A percentile compares a stretch with the other conserved stretches of the same genome.
phyloP scores from a whole-genome alignment of 1,140 invertebrate species.

The Venturia canescens region DNA sequence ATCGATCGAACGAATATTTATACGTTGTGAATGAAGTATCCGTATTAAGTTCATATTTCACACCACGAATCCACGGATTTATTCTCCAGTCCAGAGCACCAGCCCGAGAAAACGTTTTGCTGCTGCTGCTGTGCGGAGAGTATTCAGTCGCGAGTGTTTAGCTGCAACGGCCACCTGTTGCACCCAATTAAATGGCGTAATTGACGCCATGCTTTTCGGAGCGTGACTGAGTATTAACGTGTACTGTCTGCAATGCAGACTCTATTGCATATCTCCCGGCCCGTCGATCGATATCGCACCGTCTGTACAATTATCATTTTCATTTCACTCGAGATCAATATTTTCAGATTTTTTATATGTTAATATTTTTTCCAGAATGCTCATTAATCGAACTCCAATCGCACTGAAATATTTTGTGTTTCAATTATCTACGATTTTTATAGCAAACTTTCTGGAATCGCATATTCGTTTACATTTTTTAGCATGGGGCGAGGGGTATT shows the following conservation, averaged over 20 bases:
- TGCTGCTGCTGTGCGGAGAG: slow-evolving; percentile 30
- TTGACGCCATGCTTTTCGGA: slow-evolving; percentile 62
- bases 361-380: background rate
- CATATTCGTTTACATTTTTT: too few species aligned
- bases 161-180: slow-evolving; percentile 62
- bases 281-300: slow-evolving; percentile 27
- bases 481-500: too few species aligned
- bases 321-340: slow-evolving; percentile 39
- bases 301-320: slow-evolving; percentile 35
- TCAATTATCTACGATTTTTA: background rate
- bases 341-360: slow-evolving; percentile 30
- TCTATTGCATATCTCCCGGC: slow-evolving; percentile 33
- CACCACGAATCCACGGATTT: slow-evolving; percentile 17
- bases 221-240: slow-evolving; percentile 57
- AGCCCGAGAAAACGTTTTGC: slow-evolving; percentile 21
- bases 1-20: slow-evolving; percentile 39
- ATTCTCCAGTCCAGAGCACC: background rate
- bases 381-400: slow-evolving; percentile 19
- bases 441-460: background rate
- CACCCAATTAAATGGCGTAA: slow-evolving; percentile 65
- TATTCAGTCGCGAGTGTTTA: slow-evolving; percentile 10
- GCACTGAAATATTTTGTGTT: background rate
- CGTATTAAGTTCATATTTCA: slow-evolving; percentile 40
- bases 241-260: slow-evolving; percentile 33
- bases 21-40: background rate